phyloP scores from a whole-genome alignment of 2,888 invertebrate genomes.

The Luperina nickerlii region DNA sequence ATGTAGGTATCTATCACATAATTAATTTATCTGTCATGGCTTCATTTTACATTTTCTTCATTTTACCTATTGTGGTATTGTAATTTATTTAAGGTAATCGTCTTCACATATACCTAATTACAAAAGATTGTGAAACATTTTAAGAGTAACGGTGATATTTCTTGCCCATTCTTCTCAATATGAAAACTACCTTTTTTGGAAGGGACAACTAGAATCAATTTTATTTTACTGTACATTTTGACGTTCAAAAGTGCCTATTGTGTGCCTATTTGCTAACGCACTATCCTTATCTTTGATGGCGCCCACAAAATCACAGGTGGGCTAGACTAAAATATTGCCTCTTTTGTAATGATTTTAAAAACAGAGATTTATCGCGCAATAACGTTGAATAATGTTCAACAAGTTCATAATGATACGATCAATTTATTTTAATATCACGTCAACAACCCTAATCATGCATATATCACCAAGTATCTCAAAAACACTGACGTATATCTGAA shows the following conservation, averaged over 20 bases:
- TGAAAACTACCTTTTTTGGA: background rate
- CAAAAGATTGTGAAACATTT: too few species aligned
- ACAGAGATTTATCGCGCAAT: background rate
- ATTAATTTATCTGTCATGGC: background rate
- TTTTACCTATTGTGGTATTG: too few species aligned
- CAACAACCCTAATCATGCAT: conserved; percentile 18
- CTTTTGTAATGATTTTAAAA: background rate
- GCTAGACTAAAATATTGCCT: background rate
- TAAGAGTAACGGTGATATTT: background rate
- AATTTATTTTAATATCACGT: conserved; percentile 10
- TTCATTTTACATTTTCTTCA: too few species aligned
- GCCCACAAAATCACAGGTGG: background rate
- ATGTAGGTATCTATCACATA: background rate
- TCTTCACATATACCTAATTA: too few species aligned
- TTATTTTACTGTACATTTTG: background rate
- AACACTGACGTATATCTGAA: conserved; percentile 68
- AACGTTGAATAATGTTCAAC: background rate
- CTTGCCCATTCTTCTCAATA: background rate
- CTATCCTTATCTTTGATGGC: background rate
- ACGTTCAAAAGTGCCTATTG: background rate
- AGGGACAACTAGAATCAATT: background rate
- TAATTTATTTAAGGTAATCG: too few species aligned
- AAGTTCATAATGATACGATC: background rate
- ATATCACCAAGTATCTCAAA: conserved; percentile 65
- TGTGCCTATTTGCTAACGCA: background rate